Evolutionary conservation across 2,797 vertebrate species (phyloP), one percentile per base, ranked within the genome.

Genomic region (Labeo calbasu): DNA sequence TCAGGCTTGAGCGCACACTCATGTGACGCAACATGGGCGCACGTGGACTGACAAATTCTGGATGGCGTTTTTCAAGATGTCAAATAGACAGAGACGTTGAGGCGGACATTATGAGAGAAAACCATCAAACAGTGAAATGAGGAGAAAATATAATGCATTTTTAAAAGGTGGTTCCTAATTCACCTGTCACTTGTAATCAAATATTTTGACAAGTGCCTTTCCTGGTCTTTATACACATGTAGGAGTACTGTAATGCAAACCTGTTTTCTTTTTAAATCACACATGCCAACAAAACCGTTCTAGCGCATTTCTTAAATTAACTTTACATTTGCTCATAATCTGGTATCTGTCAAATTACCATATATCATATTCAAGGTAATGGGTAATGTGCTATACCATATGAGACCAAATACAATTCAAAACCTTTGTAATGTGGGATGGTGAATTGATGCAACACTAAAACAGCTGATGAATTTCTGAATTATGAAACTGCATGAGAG

Each of bases 41-140:
- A 65, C 61, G 5, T 15, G 21, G 53, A 59, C 32, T 43, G 36
- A 59, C 9, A 4, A 23, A 59, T 77, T 77, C 14, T 15, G 36
- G 32, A 77, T 13, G 59, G 7, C 1, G 0, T 40, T n/a, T 40
- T 55, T 19, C 11, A 40, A 40, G 53, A 76, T 14, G 72, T 76
- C 73, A 76, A 55, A 57, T 14, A n/a, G 11, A 55, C 19, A 7
- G 17, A 70, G 68, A 48, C 43, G n/a, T 8, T 3, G 6, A 91
- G 90, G 85, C 87, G 76, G 89, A 79, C 86, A 32, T 73, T 53
- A 51, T 0, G 10, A 53, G 48, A 72, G 23, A 28, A 72, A 25
- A 63, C 85, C 89, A 82, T 83, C 48, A 77, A 82, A 21, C 82
- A 69, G 70, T 40, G 70, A 46, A 79, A 84, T 73, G 25, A 73